A percentile compares a stretch with the other conserved stretches of the same genome.
phyloP scores from a whole-genome alignment of 2,888 invertebrate genomes.

The Eubasilissa splendida region DNA sequence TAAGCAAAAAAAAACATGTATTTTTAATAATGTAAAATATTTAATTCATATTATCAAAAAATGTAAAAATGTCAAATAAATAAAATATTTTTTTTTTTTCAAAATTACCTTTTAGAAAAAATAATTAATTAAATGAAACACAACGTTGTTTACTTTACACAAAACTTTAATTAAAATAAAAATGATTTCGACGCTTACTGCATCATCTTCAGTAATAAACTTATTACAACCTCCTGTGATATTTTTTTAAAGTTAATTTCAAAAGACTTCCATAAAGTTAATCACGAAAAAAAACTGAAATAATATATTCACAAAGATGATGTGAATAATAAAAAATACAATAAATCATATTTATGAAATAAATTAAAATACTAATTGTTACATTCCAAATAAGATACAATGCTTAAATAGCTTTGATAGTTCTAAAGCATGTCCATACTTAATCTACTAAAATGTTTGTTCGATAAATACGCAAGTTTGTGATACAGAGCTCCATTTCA shows the following conservation, averaged over 20 bases:
- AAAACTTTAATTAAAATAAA: too few species aligned
- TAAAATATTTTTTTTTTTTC: too few species aligned
- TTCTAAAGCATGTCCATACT: constrained; percentile 8
- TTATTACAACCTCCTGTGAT: too few species aligned
- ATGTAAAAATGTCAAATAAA: too few species aligned
- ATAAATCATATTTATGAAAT: neutral
- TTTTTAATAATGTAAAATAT: too few species aligned
- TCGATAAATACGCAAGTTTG: neutral
- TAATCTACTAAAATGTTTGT: constrained; percentile 28
- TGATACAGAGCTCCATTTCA: constrained; percentile 25
- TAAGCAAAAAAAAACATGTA: too few species aligned
- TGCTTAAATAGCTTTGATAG: neutral
- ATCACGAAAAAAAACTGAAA: neutral
- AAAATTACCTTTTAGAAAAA: too few species aligned
- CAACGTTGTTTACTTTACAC: too few species aligned
- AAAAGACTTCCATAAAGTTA: neutral
- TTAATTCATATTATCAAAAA: too few species aligned
- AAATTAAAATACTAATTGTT: neutral
- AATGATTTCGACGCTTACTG: too few species aligned
- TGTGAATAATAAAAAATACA: neutral
- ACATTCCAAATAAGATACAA: constrained; percentile 5
- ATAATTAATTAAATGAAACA: too few species aligned
- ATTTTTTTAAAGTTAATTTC: neutral
- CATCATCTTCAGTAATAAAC: too few species aligned
- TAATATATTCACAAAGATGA: neutral